Evolutionary conservation across 2,113 vertebrate species (phyloP).

Genomic region (Mus spicilegus): DNA sequence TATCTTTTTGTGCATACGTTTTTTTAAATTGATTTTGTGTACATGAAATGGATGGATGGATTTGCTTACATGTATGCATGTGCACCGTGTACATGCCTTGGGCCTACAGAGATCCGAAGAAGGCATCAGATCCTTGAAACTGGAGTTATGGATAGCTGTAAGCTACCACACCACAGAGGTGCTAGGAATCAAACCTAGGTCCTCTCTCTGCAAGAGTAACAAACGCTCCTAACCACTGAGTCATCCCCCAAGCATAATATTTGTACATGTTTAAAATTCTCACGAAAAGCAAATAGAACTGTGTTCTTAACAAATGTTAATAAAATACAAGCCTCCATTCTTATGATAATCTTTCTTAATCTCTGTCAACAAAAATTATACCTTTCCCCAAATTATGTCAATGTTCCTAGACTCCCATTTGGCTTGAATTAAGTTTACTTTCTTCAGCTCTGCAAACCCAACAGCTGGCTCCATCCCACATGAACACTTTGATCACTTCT

Average conservation of each 20-base stretch:
- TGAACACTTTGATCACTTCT: neutral
- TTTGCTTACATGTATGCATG: neutral
- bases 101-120: neutral
- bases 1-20: neutral
- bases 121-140: neutral
- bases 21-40: neutral
- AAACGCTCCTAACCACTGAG: neutral
- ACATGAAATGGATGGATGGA: neutral
- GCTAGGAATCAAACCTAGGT: neutral
- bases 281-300: neutral
- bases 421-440: neutral
- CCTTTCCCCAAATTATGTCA: constrained; percentile 14
- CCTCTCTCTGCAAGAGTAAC: neutral
- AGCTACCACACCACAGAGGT: neutral
- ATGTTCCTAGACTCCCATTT: neutral
- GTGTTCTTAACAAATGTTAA: neutral
- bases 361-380: neutral
- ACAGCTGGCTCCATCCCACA: neutral
- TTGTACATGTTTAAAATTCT: constrained; percentile 43
- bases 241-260: neutral
- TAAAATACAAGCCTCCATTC: neutral
- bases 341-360: neutral
- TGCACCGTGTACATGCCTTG: neutral
- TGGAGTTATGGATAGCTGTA: neutral
- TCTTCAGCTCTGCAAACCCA: constrained; percentile 9